Conservation (phyloP, 2,797 vertebrate genomes). For the Bovichtus diacanthus region DNA sequence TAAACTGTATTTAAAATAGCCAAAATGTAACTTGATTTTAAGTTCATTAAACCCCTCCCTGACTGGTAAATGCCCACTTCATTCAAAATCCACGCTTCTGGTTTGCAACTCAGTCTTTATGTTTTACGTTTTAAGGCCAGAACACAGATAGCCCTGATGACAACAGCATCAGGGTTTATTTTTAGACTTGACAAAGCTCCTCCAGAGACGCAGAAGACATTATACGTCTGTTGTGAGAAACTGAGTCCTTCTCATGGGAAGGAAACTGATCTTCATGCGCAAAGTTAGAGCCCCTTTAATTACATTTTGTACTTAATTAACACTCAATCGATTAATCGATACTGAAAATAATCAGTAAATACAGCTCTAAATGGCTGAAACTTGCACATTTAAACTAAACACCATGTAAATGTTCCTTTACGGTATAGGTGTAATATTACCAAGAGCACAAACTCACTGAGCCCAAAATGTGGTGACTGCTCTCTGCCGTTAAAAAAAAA, state of each 20-base stretch:
- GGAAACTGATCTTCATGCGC: slow-evolving; percentile 15
- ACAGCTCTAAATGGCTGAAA: neutral
- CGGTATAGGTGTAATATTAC: neutral
- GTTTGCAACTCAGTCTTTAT: slow-evolving; percentile 16
- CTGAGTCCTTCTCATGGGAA: neutral
- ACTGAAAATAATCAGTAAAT: slow-evolving; percentile 19
- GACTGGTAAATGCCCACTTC: slow-evolving; percentile 16
- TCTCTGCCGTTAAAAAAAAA: slow-evolving; percentile 28
- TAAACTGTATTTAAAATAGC: slow-evolving; percentile 16
- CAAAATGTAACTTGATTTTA: slow-evolving; percentile 22
- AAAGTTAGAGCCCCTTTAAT: slow-evolving; percentile 1
- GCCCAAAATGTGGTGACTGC: slow-evolving; percentile 1
- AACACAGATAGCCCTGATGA: slow-evolving; percentile 39
- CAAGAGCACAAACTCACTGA: slow-evolving; percentile 3
- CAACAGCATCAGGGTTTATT: slow-evolving; percentile 25
- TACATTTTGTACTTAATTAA: neutral
- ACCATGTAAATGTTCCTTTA: slow-evolving; percentile 9
- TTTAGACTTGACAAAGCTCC: slow-evolving; percentile 32
- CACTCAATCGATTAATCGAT: neutral
- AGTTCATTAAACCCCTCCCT: slow-evolving; percentile 38
- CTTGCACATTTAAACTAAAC: slow-evolving; percentile 10
- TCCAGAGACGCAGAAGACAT: slow-evolving; percentile 23
- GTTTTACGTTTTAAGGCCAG: slow-evolving; percentile 22
- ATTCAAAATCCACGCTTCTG: slow-evolving; percentile 26
- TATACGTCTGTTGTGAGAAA: neutral